phyloP scores from a whole-genome alignment of 2,797 vertebrate species.

The Smutsia temminckii region DNA sequence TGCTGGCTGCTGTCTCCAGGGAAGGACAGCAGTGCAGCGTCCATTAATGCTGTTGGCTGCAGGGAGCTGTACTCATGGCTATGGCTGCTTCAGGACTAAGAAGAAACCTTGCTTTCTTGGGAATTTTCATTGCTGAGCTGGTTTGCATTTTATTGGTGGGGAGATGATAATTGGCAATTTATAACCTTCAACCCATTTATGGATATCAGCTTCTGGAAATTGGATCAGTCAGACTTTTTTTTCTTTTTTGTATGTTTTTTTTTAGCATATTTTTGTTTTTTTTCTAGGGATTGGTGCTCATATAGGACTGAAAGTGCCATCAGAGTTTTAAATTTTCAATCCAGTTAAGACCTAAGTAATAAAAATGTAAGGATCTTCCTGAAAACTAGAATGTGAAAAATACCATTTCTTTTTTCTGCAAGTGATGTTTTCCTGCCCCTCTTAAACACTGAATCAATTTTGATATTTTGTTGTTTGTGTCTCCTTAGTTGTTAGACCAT shows the following conservation, averaged over 20 bases:
- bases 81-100: slow-evolving; percentile 75
- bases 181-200: slow-evolving; percentile 60
- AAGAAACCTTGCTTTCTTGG: slow-evolving; percentile 76
- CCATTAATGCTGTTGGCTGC: slow-evolving; percentile 87
- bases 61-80: slow-evolving; percentile 81
- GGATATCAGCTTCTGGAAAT: slow-evolving; percentile 42
- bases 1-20: slow-evolving; percentile 89
- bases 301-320: slow-evolving; percentile 61
- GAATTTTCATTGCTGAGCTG: slow-evolving; percentile 68
- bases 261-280: not conserved
- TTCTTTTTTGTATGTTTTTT: slow-evolving; percentile 20
- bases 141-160: slow-evolving; percentile 59
- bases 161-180: slow-evolving; percentile 53
- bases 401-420: slow-evolving; percentile 41
- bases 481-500: slow-evolving; percentile 76
- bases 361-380: slow-evolving; percentile 77
- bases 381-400: slow-evolving; percentile 41
- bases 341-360: slow-evolving; percentile 67
- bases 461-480: slow-evolving; percentile 83
- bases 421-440: slow-evolving; percentile 75
- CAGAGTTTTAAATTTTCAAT: slow-evolving; percentile 59
- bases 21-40: slow-evolving; percentile 88
- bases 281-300: slow-evolving; percentile 61
- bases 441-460: slow-evolving; percentile 81
- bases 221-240: slow-evolving; percentile 45